Conservation (phyloP, 1,140 invertebrate species). For the Leptoteleia sp. region DNA sequence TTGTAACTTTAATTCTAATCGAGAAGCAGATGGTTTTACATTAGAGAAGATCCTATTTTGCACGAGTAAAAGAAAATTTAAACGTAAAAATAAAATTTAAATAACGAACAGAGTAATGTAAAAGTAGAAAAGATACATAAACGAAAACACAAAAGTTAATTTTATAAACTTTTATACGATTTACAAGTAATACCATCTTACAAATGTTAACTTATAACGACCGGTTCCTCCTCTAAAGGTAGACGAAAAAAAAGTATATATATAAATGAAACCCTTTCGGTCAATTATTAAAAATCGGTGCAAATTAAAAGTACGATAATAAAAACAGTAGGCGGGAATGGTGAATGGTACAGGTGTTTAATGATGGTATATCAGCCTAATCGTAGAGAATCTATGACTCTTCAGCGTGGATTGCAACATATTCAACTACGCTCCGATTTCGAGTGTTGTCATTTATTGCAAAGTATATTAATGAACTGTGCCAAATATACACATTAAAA, state of each 20-base stretch:
- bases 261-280: slow-evolving; percentile 39
- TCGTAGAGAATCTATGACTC: slow-evolving; percentile 61
- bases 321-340: neutral
- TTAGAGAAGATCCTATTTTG: too few species aligned
- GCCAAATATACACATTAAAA: slow-evolving; percentile 50
- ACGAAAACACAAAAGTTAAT: slow-evolving; percentile 44
- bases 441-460: slow-evolving; percentile 17
- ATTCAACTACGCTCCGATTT: slow-evolving; percentile 26
- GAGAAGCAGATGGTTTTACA: slow-evolving; percentile 1
- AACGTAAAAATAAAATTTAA: too few species aligned
- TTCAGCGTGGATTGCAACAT: slow-evolving; percentile 53
- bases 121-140: slow-evolving; percentile 3
- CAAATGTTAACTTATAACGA: slow-evolving; percentile 26
- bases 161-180: slow-evolving; percentile 66
- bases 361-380: slow-evolving; percentile 63
- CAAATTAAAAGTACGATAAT: slow-evolving; percentile 11
- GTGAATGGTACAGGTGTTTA: slow-evolving; percentile 59
- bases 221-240: too few species aligned
- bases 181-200: slow-evolving; percentile 40
- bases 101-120: too few species aligned
- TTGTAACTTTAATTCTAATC: slow-evolving; percentile 9
- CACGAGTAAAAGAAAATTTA: too few species aligned
- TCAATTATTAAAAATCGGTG: slow-evolving; percentile 50
- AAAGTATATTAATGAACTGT: slow-evolving; percentile 27
- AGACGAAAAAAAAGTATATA: too few species aligned